Percentiles rank a stretch among this genome's conserved stretches.
Conservation (phyloP, 37 sponge, comb jelly and placozoan species). For the Ianthella basta region DNA sequence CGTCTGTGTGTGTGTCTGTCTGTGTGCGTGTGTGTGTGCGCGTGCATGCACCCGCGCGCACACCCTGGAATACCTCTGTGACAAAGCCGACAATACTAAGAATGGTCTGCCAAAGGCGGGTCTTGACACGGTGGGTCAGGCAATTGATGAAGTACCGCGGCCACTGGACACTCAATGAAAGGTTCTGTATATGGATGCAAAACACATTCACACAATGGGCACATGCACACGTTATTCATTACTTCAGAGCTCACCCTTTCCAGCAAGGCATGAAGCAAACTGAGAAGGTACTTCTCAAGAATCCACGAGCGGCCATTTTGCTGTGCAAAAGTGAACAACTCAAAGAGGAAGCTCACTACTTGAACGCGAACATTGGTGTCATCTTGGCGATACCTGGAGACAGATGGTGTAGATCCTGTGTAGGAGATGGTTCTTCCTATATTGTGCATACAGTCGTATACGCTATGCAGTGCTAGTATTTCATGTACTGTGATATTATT, state of each 20-base stretch:
- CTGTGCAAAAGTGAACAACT: not conserved
- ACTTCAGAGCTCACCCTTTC: not conserved
- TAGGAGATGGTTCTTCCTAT: no score
- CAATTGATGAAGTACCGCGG: slow-evolving; percentile 71
- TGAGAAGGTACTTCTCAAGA: not conserved
- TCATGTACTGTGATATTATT: no score
- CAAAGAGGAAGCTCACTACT: slow-evolving; percentile 46
- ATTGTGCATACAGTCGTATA: no score
- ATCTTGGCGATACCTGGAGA: slow-evolving; percentile 17
- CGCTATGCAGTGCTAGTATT: no score
- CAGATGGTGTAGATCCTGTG: not conserved
- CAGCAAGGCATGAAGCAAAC: not conserved
- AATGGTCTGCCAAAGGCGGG: slow-evolving; percentile 66
- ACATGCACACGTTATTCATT: not conserved
- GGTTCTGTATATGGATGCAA: slow-evolving; percentile 3
- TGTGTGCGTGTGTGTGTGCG: no score
- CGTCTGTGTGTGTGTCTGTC: no score
- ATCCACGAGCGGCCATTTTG: not conserved
- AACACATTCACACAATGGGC: not conserved
- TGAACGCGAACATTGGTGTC: slow-evolving; percentile 50
- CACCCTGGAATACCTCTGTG: slow-evolving; percentile 29
- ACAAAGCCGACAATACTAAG: slow-evolving; percentile 31
- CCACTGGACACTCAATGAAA: slow-evolving; percentile 23
- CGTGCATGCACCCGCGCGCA: no score
- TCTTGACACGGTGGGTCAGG: slow-evolving; percentile 58